Evolutionary conservation across 2,888 invertebrate genomes (phyloP).

Genomic region (Pasiphila rectangulata): DNA sequence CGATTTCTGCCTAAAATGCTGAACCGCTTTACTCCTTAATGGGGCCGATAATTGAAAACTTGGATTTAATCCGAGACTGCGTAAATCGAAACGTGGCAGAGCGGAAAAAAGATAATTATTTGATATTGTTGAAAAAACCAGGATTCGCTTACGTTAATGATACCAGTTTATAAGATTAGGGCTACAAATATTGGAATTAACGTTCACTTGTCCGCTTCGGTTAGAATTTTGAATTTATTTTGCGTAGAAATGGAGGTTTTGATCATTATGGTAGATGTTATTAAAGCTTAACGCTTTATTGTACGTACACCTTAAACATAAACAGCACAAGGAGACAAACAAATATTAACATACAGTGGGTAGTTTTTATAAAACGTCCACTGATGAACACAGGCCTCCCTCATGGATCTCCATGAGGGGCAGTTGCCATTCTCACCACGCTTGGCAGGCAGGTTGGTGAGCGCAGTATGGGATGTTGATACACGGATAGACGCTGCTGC

Average conservation of each 20-base stretch:
- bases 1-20: constrained; percentile 21
- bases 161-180: constrained; percentile 26
- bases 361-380: no score
- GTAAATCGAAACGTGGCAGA: constrained; percentile 59
- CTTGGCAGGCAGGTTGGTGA: no score
- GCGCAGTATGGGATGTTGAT: no score
- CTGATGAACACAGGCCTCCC: no score
- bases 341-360: no score
- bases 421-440: no score
- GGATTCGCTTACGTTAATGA: constrained; percentile 34
- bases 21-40: constrained; percentile 52
- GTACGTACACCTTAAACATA: no score
- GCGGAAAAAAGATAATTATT: constrained; percentile 54
- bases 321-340: neutral
- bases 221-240: constrained; percentile 8
- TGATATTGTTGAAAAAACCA: constrained; percentile 44
- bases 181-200: constrained; percentile 19
- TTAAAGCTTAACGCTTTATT: no score
- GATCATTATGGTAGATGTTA: no score
- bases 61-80: constrained; percentile 60
- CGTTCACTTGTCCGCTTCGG: neutral
- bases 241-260: constrained; percentile 17
- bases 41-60: constrained; percentile 70
- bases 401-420: no score
- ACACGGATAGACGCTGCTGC: no score